Conservation (phyloP, 2,113 vertebrate species). For the Petrocephalus zakoni region DNA sequence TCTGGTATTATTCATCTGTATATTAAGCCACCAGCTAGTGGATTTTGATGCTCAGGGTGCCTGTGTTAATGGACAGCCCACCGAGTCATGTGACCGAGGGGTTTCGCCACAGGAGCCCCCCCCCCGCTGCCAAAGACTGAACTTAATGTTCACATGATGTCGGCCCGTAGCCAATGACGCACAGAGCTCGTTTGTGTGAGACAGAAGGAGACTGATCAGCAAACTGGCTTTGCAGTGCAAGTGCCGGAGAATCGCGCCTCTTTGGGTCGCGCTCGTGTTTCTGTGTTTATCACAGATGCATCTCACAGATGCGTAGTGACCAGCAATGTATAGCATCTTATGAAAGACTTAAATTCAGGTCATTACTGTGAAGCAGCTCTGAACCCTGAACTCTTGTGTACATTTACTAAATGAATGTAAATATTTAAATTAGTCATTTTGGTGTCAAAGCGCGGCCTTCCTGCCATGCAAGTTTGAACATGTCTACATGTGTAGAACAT, state of each 20-base stretch:
- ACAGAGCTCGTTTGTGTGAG: neutral
- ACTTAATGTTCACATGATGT: neutral
- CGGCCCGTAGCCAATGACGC: neutral
- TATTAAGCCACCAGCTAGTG: neutral
- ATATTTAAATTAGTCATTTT: neutral
- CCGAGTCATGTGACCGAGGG: neutral
- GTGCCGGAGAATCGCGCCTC: neutral
- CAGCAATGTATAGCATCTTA: neutral
- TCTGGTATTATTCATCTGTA: neutral
- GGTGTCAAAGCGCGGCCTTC: neutral
- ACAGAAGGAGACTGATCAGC: neutral
- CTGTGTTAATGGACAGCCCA: neutral
- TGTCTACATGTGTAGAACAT: neutral
- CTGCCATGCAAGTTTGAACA: neutral
- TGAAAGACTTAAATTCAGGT: neutral
- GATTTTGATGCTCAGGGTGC: neutral
- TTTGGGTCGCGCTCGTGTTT: neutral
- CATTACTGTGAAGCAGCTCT: neutral
- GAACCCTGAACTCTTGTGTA: neutral
- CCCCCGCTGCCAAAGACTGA: neutral
- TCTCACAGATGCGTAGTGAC: neutral
- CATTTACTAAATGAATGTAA: neutral
- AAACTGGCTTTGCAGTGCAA: neutral
- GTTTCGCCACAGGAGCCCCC: neutral
- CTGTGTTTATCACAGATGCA: neutral